Percentiles rank a stretch among this genome's conserved stretches.
These are phyloP conservation scores for Pseudococcus jackbeardsleyi DNA, from an alignment of 2,888 invertebrate genomes.

Conservation along the genomic window DNA sequence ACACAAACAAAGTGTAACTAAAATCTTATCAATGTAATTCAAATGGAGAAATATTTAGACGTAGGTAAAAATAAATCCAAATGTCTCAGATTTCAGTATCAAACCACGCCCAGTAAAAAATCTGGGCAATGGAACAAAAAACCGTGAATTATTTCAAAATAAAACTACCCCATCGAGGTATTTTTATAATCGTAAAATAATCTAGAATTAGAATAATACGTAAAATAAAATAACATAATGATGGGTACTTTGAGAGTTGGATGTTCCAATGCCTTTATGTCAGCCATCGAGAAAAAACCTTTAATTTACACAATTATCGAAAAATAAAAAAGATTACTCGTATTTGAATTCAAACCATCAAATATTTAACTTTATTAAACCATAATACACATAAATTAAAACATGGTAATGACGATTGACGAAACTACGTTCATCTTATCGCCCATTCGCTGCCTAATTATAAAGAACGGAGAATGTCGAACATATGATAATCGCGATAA, in stretches of 20 bases:
- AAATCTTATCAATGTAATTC: neutral
- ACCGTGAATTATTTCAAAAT: neutral
- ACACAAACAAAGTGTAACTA: neutral
- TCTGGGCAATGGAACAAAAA: neutral
- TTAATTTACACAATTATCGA: neutral
- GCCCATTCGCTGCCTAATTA: slow-evolving; percentile 28
- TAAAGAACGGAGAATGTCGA: neutral
- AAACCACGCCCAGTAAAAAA: slow-evolving; percentile 13
- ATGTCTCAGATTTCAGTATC: neutral
- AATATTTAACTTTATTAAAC: slow-evolving; percentile 2
- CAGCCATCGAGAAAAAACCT: slow-evolving; percentile 79
- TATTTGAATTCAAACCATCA: slow-evolving; percentile 18
- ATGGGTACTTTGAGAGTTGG: slow-evolving; percentile 87
- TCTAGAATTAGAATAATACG: neutral
- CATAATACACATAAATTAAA: slow-evolving; percentile 43
- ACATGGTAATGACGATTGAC: slow-evolving; percentile 53
- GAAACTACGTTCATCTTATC: slow-evolving; percentile 48
- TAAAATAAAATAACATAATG: neutral
- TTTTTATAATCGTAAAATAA: neutral
- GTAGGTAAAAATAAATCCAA: neutral
- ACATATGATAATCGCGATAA: slow-evolving; percentile 32
- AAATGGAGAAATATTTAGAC: neutral
- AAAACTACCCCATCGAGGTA: neutral
- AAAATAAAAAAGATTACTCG: neutral
- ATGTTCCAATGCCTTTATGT: slow-evolving; percentile 94